These are phyloP conservation scores for Caenorhabditis sinica DNA, from an alignment of 2,888 invertebrate species.

Conservation along the genomic window DNA sequence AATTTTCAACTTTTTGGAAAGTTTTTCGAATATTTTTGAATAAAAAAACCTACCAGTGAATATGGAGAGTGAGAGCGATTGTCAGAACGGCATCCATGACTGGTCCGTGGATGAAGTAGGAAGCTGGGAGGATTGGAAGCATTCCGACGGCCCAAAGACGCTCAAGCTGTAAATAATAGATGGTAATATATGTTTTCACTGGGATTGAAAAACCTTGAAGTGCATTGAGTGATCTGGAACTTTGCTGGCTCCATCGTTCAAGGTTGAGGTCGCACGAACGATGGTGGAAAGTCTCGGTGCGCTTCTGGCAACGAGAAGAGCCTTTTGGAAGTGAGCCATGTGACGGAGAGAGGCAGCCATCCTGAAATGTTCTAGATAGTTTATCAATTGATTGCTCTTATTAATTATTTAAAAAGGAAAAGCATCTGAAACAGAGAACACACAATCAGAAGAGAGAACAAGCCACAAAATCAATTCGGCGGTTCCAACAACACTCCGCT, in stretches of 20 bases:
- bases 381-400: neutral
- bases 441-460: conserved; percentile 41
- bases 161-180: conserved; percentile 82
- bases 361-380: conserved; percentile 33
- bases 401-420: neutral
- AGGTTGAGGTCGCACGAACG: conserved; percentile 69
- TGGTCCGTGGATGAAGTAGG: conserved; percentile 84
- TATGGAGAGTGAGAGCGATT: conserved; percentile 84
- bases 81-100: conserved; percentile 84
- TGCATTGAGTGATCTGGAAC: conserved; percentile 76
- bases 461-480: conserved; percentile 63
- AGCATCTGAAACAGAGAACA: conserved; percentile 25
- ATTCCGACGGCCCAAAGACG: conserved; percentile 84
- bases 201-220: conserved; percentile 71
- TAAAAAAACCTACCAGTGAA: conserved; percentile 84
- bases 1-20: neutral
- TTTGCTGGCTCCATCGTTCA: conserved; percentile 77
- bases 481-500: conserved; percentile 61
- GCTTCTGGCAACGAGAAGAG: conserved; percentile 68
- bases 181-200: conserved; percentile 66
- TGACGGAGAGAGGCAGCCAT: conserved; percentile 72
- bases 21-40: neutral
- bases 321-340: conserved; percentile 66
- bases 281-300: conserved; percentile 66
- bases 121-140: conserved; percentile 85